Base-by-base conservation (phyloP, 2,113 vertebrate genomes). In the Clarias gariepinus region DNA sequence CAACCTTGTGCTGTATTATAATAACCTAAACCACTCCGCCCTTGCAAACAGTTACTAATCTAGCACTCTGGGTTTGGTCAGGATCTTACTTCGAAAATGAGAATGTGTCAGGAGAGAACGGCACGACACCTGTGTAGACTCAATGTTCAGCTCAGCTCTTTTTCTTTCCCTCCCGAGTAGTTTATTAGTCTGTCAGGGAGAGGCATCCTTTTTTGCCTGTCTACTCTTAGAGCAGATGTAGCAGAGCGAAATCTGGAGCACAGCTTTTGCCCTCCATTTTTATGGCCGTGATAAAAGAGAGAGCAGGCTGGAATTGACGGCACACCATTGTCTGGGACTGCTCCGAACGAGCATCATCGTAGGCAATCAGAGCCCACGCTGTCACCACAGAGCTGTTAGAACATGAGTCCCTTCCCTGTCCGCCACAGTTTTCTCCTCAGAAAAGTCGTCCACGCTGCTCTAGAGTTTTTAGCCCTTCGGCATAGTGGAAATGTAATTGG, bases 401-500 rank as follows among this genome's bases (percentile, higher is more conserved):
- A 85, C 78, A 84, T 33, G 25, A 83, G 73, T 79, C 58, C 63
- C 36, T 30, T 77, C 57, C 61, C 82, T 60, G 73, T 84, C 55
- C 82, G 21, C 64, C 81, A 69, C 78, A 81, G 64, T 71, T 85
- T 81, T 87, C 84, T 71, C 84, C 53, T 76, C 74, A 53, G 2
- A 2, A 60, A 81, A 53, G 83, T 84, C 25, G 53, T 88, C 63
- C 3, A 10, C 85, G 85, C 81, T 85, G 86, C 89, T 85, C 53
- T 61, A 68, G 88, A 89, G 90, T 90, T 86, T 91, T 66, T 53
- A 61, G 84, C 80, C 79, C 83, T 86, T 87, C 73, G 41, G 84
- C 85, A 87, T 90, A 90, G 90, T 87, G 57, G 86, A 81, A 82
- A 85, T 85, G 90, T 93, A 92, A 93, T 91, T 93, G 90, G 89